Evolutionary conservation across 1,140 invertebrate species (phyloP).

Genomic region (Lerema accius): DNA sequence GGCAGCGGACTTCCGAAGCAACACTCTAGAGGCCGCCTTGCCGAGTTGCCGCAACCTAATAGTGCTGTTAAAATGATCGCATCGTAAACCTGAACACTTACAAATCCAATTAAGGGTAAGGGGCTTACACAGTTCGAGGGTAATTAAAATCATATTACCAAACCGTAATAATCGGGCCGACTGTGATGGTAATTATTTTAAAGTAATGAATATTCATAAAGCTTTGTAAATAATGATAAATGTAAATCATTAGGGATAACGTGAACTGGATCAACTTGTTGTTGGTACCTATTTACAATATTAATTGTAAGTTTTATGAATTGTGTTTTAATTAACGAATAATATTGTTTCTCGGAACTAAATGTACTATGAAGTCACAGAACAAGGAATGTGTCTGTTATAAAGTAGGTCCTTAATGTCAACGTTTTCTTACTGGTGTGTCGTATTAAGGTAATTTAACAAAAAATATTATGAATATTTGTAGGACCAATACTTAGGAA

Average conservation of each 20-base stretch:
- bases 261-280: neutral
- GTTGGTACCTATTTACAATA: neutral
- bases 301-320: no score
- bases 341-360: no score
- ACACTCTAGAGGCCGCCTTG: constrained; percentile 32
- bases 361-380: no score
- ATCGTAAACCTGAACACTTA: constrained; percentile 49
- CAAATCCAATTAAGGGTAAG: constrained; percentile 53
- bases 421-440: no score
- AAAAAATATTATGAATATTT: no score
- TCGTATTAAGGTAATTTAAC: no score
- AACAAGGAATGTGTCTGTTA: no score
- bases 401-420: no score
- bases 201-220: constrained; percentile 29
- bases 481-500: no score
- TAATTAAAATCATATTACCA: constrained; percentile 42
- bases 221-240: constrained; percentile 1
- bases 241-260: neutral
- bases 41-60: constrained; percentile 41
- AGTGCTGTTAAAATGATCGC: constrained; percentile 55
- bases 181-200: constrained; percentile 20
- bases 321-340: no score
- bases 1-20: constrained; percentile 23
- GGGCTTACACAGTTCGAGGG: constrained; percentile 40
- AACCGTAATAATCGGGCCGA: constrained; percentile 17